Base-by-base conservation (phyloP, 2,797 vertebrate genomes). In the Cryptoprocta ferox region DNA sequence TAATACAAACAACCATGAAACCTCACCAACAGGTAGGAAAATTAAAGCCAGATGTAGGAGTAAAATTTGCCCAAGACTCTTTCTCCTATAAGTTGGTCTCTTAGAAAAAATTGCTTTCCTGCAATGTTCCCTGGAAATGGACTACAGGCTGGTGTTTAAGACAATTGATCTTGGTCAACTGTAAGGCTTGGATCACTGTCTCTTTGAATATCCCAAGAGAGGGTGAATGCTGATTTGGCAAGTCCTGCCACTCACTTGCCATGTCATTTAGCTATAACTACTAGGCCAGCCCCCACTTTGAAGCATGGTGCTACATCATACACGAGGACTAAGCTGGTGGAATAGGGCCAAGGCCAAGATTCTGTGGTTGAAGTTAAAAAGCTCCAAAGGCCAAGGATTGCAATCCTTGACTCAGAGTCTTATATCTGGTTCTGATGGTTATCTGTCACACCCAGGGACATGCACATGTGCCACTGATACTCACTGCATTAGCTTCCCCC, bases 31-130 rank as follows among this genome's bases (percentile, higher is more conserved):
- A 71, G 53, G 42, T 59, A 91, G n/a, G 26, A 61, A 89, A 96
- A 96, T 80, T 91, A 96, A 95, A 82, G 93, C 85, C 63, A 96
- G 42, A 95, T 45, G 28, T 90, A 79, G 59, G 48, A 79, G 59
- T 89, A 85, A 61, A 92, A 95, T 10, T 83, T 95, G 24, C 42
- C 59, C 28, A 89, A 90, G 50, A 92, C 30, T 63, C n/a, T 92
- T 89, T 92, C 16, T 53, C 73, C 19, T 92, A 11, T 45, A 92
- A 53, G 2, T 42, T 84, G 71, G 26, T 39, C 87, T 89, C 24
- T 75, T 59, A 73, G 68, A 37, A 90, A 68, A 37, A 26, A 24
- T 21, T 28, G 6, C 16, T 42, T 85, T 92, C 59, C 26, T 91
- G 13, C 19, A 87, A 39, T 65, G 8, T 45, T 88, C 86, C 86